Base-by-base conservation (phyloP, 2,888 invertebrate species). In the Lamellibrachia columna region DNA sequence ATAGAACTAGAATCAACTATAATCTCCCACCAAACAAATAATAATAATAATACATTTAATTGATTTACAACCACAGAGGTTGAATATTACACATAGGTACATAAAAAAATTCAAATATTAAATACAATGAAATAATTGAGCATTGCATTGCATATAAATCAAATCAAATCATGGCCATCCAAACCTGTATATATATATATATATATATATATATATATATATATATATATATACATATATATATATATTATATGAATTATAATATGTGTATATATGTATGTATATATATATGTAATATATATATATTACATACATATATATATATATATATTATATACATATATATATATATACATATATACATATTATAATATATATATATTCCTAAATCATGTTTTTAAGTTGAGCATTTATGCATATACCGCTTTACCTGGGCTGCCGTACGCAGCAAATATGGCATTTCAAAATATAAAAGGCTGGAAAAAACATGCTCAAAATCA, bases 151-250 rank as follows among this genome's bases (percentile, higher is more conserved):
- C 53, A 22, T 53, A 91, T 91, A 91, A 40, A 91, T 11, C 3
- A 53, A 91, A 90, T 92, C 40, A 52, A 28, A 28, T 4, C 40
- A 75, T 75, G 40, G 1, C 2, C 11, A n/a, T n/a, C 9, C 15
- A 3, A 7, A 93, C 60, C 40, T 53, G 90, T 92, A 93, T 53
- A 92, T 75, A 93, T 90, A 93, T 60, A 92, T 53, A 93, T 60
- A 93, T 53, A 92, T 75, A 55, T 55, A 90, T 90, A 93, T 52
- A 92, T 52, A 92, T 52, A 93, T 60, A 92, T 53, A 93, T 55
- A 90, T 58, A 93, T 22, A 92, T 90, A 92, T 55, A 92, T 55
- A 93, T 92, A 92, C 90, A 92, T n/a, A 92, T 15, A 92, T 92
- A 90, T 53, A 93, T 52, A 6, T 28, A 15, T 22, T 4, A 91